Percentiles rank a stretch among this genome's conserved stretches.
Conservation (phyloP, 2,113 vertebrate species). For the Daubentonia madagascariensis region DNA sequence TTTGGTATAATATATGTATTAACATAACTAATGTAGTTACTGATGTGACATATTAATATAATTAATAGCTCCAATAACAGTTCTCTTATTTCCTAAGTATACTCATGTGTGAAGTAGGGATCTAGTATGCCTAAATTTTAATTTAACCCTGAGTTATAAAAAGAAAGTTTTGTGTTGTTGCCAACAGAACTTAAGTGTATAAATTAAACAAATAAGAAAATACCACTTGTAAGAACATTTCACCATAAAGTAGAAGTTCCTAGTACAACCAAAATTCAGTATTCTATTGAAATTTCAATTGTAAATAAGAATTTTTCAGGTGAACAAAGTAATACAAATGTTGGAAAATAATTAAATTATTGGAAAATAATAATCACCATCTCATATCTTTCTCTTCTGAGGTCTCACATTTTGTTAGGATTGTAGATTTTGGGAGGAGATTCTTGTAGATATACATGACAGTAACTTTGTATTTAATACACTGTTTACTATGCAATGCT, state of each 20-base stretch:
- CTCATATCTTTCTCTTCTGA: not conserved
- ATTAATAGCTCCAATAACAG: not conserved
- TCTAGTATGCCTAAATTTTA: not conserved
- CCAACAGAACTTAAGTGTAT: not conserved
- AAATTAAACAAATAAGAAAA: not conserved
- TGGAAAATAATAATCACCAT: not conserved
- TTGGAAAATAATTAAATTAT: no score
- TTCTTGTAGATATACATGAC: not conserved
- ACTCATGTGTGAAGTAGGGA: not conserved
- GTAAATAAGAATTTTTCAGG: not conserved
- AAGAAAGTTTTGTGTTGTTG: not conserved
- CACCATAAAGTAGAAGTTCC: not conserved
- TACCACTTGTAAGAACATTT: not conserved
- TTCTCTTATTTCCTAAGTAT: not conserved
- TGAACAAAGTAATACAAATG: not conserved
- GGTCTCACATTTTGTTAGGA: not conserved
- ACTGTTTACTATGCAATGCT: not conserved
- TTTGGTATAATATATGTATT: not conserved
- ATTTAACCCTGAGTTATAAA: not conserved
- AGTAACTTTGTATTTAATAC: not conserved
- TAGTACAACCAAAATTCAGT: not conserved
- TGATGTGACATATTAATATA: not conserved
- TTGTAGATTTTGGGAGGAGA: not conserved
- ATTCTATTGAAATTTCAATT: not conserved
- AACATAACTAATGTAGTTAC: not conserved